Evolutionary conservation across 2,113 vertebrate genomes (phyloP).

Genomic region (Setophaga petechia): DNA sequence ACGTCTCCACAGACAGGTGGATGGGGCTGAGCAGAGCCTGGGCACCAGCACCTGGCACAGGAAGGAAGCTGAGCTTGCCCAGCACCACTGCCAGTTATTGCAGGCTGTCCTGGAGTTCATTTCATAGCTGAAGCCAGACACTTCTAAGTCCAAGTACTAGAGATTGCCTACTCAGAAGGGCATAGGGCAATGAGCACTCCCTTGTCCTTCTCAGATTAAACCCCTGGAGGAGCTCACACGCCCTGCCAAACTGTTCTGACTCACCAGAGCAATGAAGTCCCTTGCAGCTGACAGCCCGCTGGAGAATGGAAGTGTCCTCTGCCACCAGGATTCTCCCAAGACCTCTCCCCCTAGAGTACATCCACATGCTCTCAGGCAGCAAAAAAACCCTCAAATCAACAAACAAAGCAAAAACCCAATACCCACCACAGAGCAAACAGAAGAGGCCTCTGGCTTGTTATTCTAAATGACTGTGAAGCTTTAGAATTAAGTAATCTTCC

Average conservation of each 20-base stretch:
- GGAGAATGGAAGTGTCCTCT: not conserved
- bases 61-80: not conserved
- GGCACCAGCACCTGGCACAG: accelerated
- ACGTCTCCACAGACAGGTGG: too few species aligned
- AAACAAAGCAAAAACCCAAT: not conserved
- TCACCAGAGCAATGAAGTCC: not conserved
- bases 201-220: not conserved
- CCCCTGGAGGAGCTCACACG: not conserved
- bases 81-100: not conserved
- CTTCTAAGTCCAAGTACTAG: not conserved
- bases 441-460: not conserved
- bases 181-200: not conserved
- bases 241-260: not conserved
- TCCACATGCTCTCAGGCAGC: not conserved
- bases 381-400: not conserved
- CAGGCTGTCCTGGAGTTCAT: not conserved
- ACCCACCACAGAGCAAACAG: not conserved
- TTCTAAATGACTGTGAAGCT: not conserved
- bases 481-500: not conserved
- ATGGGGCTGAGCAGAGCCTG: not conserved
- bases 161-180: not conserved
- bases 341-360: not conserved
- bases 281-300: not conserved
- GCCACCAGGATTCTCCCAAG: not conserved
- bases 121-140: not conserved